Percentiles rank a stretch among this genome's conserved stretches.
Conservation (phyloP, 1,140 invertebrate species). For the Eupristina koningsbergeri region DNA sequence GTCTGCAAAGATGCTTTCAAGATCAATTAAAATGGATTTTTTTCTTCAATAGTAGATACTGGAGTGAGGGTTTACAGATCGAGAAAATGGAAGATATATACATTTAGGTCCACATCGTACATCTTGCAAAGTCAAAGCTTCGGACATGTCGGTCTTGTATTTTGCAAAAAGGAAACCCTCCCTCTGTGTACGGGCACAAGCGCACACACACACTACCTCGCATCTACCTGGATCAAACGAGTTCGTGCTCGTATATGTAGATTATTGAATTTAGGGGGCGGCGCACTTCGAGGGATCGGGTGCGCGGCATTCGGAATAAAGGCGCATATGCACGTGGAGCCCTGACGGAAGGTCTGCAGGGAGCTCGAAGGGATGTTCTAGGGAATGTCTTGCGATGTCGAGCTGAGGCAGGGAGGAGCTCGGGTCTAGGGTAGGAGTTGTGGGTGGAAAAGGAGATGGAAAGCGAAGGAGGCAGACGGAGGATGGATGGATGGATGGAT, state of each 20-base stretch:
- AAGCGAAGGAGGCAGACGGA: background rate
- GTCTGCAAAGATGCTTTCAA: no score
- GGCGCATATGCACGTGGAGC: background rate
- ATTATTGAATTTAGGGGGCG: slow-evolving; percentile 37
- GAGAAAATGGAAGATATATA: no score
- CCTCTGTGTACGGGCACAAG: no score
- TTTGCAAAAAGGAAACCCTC: background rate
- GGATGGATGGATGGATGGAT: no score
- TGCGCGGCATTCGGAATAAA: background rate
- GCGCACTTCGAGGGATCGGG: background rate
- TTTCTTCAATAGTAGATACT: no score
- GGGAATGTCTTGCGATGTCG: slow-evolving; percentile 35
- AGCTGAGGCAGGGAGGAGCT: background rate
- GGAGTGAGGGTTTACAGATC: no score
- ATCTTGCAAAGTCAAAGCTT: no score
- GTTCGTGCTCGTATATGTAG: slow-evolving; percentile 19
- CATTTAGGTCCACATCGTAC: no score
- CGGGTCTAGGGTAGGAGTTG: background rate
- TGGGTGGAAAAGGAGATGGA: background rate
- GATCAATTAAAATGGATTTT: no score
- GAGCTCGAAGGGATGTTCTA: slow-evolving; percentile 1
- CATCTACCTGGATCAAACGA: background rate
- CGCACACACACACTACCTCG: no score
- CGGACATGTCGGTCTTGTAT: background rate
- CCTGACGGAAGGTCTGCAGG: slow-evolving; percentile 29